Base-by-base conservation (phyloP, 2,888 invertebrate species). In the Lissonota sp. region DNA sequence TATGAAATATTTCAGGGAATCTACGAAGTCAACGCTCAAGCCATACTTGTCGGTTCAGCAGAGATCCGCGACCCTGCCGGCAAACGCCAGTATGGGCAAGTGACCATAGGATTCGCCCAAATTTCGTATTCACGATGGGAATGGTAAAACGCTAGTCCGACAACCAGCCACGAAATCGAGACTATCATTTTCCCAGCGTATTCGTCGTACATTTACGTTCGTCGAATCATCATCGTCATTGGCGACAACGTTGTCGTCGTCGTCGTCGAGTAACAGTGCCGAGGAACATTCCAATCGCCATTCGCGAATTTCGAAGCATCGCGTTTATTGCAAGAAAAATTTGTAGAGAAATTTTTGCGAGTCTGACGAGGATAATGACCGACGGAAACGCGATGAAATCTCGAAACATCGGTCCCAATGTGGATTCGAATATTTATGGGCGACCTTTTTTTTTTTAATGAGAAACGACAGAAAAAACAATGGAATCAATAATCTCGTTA, bases 31-130 rank as follows among this genome's bases (percentile, higher is more conserved):
- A 87, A 95, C 95, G 90, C 93, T 96, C 92, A 96, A 96, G 93
- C 94, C 96, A 85, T 96, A 95, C 92, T 94, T 95, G 93, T 95
- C 95, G 92, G 94, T 95, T 86, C 95, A 95, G 93, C 97, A 97
- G 94, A 95, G 97, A 93, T 97, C 97, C 91, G 97, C 97, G 85
- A 97, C 97, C 88, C 94, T 97, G 93, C 97, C 97, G 90, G 96
- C 97, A 90, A 97, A 97, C 94, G 96, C 96, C 88, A 94, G 97
- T 92, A 95, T 94, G 93, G 94, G 95, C 83, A 93, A 93, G 90
- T 93, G 92, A 93, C 87, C 87, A 84, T 84, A 79, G 80, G 70
- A 83, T 53, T 57, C 60, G 69, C 72, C 63, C 46, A 14, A 60
- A 40, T 69, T 76, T 70, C 69, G 71, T 57, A 63, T 69, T 60